Evolutionary conservation across 2,113 vertebrate species (phyloP), one percentile per base, ranked within the genome.

Genomic region (Stegastes partitus): DNA sequence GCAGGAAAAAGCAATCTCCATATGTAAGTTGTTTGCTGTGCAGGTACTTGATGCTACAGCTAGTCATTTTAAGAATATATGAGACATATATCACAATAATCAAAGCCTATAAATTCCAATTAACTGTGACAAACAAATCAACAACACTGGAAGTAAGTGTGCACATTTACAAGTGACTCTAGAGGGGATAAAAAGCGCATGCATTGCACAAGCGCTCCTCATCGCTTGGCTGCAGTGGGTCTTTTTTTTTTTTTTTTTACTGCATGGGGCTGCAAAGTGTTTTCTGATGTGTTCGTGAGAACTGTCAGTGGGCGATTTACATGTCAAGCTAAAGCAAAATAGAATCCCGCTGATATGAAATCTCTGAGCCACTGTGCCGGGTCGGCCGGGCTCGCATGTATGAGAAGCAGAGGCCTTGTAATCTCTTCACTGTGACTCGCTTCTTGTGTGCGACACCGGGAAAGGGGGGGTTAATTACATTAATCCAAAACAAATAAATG

Each of bases 401-500:
- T 64, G 75, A 79, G 74, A 72, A 77, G 59, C 72, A 22, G 77
- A 73, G 77, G 67, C 64, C 81, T 83, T 45, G 71, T 83, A 86
- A 87, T 89, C 76, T 85, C 67, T 85, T 81, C 70, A 81, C 82
- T 91, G 79, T 70, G 78, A 82, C 89, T 77, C 11, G 80, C 50
- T 82, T 66, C 77, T 77, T 78, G 68, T 71, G 79, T 71, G 91
- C 64, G 83, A 91, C 89, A 86, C 68, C 50, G 77, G 72, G 58
- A 72, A 68, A 19, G 73, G 79, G 84, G 70, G 87, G 85, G 87
- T 79, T 91, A 92, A 93, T 93, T 88, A 91, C 82, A 91, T 89
- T 93, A 93, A 93, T 92, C 89, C 83, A 90, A 91, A 90, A 92
- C 89, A 93, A 94, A 93, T 91, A 92, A 91, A 92, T 69, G 82